phyloP scores from a whole-genome alignment of 2,113 vertebrate genomes.

The Tonatia bakeri region DNA sequence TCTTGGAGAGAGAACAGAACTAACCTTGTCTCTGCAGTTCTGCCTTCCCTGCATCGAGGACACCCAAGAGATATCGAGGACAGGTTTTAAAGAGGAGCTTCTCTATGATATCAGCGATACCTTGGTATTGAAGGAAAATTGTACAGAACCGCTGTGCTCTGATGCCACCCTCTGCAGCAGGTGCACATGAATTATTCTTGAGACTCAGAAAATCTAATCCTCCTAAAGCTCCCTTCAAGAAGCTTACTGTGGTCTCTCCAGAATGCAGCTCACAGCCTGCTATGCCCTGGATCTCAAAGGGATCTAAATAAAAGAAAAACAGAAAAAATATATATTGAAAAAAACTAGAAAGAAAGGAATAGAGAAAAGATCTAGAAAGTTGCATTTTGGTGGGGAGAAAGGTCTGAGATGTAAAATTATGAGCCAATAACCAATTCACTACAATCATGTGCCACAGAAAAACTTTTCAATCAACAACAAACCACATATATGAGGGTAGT shows the following conservation, averaged over 20 bases:
- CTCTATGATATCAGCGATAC: background rate
- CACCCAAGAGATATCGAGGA: background rate
- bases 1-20: background rate
- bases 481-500: background rate
- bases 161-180: background rate
- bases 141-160: background rate
- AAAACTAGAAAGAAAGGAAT: background rate
- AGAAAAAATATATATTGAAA: background rate
- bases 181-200: background rate
- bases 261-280: background rate
- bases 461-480: background rate
- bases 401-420: background rate
- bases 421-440: background rate
- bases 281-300: conserved; percentile 16
- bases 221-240: background rate
- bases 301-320: background rate
- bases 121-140: background rate
- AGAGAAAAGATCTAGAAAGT: accelerated
- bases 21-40: conserved; percentile 1
- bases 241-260: background rate
- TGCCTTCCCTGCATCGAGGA: background rate
- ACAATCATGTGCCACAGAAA: background rate
- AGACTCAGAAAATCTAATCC: background rate
- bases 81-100: background rate
- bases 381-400: background rate